Evolutionary conservation across 2,113 vertebrate species (phyloP).

Genomic region (Bubo blakistoni): DNA sequence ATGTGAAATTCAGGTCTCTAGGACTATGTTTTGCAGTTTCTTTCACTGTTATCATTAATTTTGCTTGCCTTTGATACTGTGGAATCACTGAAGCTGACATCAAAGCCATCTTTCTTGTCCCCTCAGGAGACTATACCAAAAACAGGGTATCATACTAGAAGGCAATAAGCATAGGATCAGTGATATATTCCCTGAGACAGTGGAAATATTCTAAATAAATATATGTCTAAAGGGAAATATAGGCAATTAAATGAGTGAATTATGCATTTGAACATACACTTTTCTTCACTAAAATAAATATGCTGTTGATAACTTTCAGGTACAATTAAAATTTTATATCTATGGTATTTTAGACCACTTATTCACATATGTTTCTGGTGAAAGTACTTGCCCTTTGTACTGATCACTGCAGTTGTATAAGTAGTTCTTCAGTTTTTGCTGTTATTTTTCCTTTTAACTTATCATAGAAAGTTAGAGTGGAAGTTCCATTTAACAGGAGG

Average conservation of each 20-base stretch:
- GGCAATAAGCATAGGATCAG: background rate
- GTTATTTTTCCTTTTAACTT: background rate
- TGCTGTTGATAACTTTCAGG: background rate
- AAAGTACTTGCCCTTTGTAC: background rate
- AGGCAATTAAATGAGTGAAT: constrained; percentile 35
- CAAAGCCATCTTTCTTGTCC: constrained; percentile 47
- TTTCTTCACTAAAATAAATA: constrained; percentile 28
- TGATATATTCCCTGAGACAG: background rate
- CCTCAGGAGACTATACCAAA: constrained; percentile 18
- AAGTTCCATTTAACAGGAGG: background rate
- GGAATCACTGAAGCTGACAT: constrained; percentile 38
- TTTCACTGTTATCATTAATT: constrained; percentile 43
- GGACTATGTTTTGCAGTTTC: constrained; percentile 5
- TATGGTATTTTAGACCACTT: background rate
- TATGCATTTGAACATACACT: background rate
- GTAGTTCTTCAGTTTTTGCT: background rate
- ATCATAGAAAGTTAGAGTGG: background rate
- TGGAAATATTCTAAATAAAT: constrained; percentile 50
- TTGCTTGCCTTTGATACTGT: constrained; percentile 44
- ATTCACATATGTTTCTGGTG: background rate
- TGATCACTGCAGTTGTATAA: background rate
- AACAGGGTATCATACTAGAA: background rate
- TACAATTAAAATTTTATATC: background rate
- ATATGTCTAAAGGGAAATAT: background rate
- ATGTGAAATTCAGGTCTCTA: constrained; percentile 17